These are phyloP conservation scores for Pedetes capensis DNA, from an alignment of 2,113 vertebrate genomes.

Conservation along the genomic window DNA sequence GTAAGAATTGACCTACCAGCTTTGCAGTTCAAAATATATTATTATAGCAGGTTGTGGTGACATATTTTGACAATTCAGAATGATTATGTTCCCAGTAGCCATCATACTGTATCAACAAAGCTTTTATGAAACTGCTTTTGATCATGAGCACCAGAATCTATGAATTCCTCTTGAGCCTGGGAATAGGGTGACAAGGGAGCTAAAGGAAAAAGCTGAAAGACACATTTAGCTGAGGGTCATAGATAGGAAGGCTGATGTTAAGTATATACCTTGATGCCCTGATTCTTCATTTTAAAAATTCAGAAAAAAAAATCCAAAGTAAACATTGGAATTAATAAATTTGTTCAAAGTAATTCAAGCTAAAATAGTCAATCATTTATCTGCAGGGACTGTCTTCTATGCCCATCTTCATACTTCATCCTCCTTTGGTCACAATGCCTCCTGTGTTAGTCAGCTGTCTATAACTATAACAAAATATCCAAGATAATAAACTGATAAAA, in stretches of 20 bases:
- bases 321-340: too few relatives aligned
- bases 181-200: neutral
- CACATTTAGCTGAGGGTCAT: neutral
- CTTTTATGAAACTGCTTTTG: slow-evolving; percentile 19
- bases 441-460: neutral
- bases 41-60: neutral
- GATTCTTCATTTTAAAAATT: neutral
- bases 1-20: slow-evolving; percentile 3
- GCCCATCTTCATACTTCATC: neutral
- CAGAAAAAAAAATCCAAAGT: neutral
- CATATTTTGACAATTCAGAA: slow-evolving; percentile 53
- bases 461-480: neutral
- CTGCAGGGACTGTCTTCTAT: neutral
- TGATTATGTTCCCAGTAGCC: slow-evolving; percentile 31
- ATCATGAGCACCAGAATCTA: slow-evolving; percentile 28
- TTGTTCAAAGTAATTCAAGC: too few relatives aligned
- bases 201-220: neutral
- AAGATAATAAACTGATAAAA: neutral
- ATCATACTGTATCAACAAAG: slow-evolving; percentile 1
- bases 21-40: neutral
- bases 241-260: neutral
- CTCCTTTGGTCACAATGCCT: neutral
- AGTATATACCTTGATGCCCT: neutral
- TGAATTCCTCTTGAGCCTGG: neutral
- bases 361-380: neutral